phyloP scores from a whole-genome alignment of 92 coral and sea anemone species.

The Hydrozoanthus gracilis region DNA sequence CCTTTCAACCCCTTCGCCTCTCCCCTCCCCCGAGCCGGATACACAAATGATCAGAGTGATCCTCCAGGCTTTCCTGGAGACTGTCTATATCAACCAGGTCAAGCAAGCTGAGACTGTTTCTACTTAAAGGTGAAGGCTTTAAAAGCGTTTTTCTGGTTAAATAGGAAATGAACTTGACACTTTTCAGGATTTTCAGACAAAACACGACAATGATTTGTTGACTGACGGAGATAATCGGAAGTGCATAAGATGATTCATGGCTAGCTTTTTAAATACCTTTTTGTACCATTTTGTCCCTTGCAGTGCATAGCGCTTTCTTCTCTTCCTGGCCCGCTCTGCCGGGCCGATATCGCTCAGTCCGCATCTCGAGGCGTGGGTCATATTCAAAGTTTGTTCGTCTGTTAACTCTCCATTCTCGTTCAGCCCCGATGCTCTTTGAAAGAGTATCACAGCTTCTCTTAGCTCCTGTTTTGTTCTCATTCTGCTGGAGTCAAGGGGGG shows the following conservation, averaged over 20 bases:
- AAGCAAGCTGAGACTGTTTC: no score
- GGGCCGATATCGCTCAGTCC: slow-evolving; percentile 68
- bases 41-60: no score
- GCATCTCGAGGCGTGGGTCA: slow-evolving; percentile 60
- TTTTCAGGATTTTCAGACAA: no score
- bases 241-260: not conserved
- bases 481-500: slow-evolving; percentile 50
- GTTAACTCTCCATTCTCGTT: slow-evolving; percentile 59
- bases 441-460: slow-evolving; percentile 59
- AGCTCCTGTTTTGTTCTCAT: slow-evolving; percentile 48
- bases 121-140: no score
- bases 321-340: slow-evolving; percentile 52
- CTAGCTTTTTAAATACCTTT: slow-evolving; percentile 20
- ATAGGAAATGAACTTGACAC: no score
- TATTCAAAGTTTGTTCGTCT: slow-evolving; percentile 36
- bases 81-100: no score
- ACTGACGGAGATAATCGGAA: not conserved
- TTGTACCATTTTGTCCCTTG: slow-evolving; percentile 70
- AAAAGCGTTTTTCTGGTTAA: no score
- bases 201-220: no score
- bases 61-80: no score
- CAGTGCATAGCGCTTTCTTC: slow-evolving; percentile 56
- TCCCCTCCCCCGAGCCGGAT: no score
- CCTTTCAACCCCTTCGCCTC: no score
- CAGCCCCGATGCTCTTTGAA: slow-evolving; percentile 67